phyloP scores from a whole-genome alignment of 2,888 invertebrate genomes.

The Lasioglossum figueresi region DNA sequence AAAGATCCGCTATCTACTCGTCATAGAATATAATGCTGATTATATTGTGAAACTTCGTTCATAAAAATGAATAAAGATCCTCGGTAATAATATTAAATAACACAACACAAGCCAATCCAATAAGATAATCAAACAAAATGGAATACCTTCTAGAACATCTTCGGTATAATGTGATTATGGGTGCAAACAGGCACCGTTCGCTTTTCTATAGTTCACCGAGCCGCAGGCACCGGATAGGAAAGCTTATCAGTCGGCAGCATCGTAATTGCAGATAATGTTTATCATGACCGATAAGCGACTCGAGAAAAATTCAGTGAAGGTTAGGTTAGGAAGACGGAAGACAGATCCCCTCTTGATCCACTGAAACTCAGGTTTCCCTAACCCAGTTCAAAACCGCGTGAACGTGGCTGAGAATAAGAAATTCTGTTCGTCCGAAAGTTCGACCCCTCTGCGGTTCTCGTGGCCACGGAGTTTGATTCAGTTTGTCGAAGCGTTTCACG shows the following conservation, averaged over 20 bases:
- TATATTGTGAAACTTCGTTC: too few species aligned
- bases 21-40: too few species aligned
- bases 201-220: background rate
- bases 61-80: too few species aligned
- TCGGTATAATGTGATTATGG: background rate
- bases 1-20: too few species aligned
- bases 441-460: background rate
- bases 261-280: constrained; percentile 51
- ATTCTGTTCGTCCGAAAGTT: background rate
- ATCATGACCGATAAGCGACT: constrained; percentile 35
- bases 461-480: background rate
- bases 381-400: constrained; percentile 10
- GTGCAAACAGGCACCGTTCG: background rate
- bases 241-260: constrained; percentile 17
- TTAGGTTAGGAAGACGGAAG: too few species aligned
- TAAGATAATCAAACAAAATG: background rate
- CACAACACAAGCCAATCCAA: background rate
- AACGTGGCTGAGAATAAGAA: background rate
- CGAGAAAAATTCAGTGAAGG: constrained; percentile 5
- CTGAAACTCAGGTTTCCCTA: background rate
- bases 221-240: background rate
- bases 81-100: background rate
- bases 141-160: background rate
- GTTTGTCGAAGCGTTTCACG: background rate
- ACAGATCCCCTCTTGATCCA: background rate